A percentile compares a stretch with the other conserved stretches of the same genome.
These are phyloP conservation scores for Poeciliopsis presidionis DNA, from an alignment of 2,797 vertebrate genomes.

Conservation along the genomic window DNA sequence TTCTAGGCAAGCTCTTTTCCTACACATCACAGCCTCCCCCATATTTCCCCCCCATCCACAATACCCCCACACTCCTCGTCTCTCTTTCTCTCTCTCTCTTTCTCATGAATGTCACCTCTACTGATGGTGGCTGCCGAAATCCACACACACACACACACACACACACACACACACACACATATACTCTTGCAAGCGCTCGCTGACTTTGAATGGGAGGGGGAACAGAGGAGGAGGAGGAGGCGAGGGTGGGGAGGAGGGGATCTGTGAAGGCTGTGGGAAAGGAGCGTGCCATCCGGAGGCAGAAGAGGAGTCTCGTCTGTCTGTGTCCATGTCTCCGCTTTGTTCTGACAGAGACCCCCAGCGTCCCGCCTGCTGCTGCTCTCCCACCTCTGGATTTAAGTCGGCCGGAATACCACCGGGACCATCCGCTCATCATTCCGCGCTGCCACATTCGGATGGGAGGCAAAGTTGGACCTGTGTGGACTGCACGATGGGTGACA, in stretches of 20 bases:
- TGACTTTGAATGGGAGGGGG: slow-evolving; percentile 79
- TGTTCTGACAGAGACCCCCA: slow-evolving; percentile 62
- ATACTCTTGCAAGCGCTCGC: slow-evolving; percentile 73
- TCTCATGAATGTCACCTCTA: slow-evolving; percentile 87
- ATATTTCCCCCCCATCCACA: slow-evolving; percentile 6
- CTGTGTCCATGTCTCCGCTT: slow-evolving; percentile 75
- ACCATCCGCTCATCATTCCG: slow-evolving; percentile 64
- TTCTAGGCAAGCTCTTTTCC: slow-evolving; percentile 57
- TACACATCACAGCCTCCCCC: slow-evolving; percentile 56
- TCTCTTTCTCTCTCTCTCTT: slow-evolving; percentile 58
- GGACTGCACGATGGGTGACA: slow-evolving; percentile 74
- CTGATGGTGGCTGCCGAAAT: slow-evolving; percentile 83
- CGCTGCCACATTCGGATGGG: slow-evolving; percentile 71
- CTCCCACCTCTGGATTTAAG: slow-evolving; percentile 78
- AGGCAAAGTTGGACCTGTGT: slow-evolving; percentile 80
- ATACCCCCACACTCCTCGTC: slow-evolving; percentile 5
- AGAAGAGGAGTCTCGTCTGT: slow-evolving; percentile 78
- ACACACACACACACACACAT: slow-evolving; percentile 71
- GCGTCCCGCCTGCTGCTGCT: slow-evolving; percentile 64
- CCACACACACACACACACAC: slow-evolving; percentile 73
- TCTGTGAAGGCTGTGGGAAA: slow-evolving; percentile 75
- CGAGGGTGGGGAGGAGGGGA: slow-evolving; percentile 49
- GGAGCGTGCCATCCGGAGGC: slow-evolving; percentile 79
- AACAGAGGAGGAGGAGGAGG: slow-evolving; percentile 25
- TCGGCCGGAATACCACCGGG: slow-evolving; percentile 74